These are phyloP conservation scores for Hiodon tergisus DNA, from an alignment of 2,113 vertebrate genomes.

Conservation along the genomic window DNA sequence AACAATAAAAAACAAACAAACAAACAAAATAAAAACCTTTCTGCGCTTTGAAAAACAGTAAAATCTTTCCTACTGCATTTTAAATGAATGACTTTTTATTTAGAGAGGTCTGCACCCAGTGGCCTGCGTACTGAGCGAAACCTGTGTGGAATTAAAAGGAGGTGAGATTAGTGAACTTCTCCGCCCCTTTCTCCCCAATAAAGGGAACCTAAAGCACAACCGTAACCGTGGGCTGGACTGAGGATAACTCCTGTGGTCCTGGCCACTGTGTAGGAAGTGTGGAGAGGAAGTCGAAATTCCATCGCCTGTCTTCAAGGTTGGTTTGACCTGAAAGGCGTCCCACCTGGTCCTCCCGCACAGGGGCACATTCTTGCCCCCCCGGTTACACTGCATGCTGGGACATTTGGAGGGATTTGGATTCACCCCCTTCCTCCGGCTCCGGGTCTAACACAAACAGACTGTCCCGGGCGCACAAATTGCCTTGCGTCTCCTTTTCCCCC, in stretches of 20 bases:
- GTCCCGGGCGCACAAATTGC: neutral
- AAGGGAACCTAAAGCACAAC: slow-evolving; percentile 17
- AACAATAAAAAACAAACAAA: too few species aligned
- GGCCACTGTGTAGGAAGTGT: slow-evolving; percentile 27
- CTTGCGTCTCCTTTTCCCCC: neutral
- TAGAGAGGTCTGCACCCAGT: neutral
- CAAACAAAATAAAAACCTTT: too few species aligned
- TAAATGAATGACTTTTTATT: too few species aligned
- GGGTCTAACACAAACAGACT: neutral
- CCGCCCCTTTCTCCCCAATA: neutral
- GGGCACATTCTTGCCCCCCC: slow-evolving; percentile 11
- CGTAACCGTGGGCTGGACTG: neutral
- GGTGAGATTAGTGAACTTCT: too few species aligned
- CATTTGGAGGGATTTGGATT: neutral
- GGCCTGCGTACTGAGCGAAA: neutral
- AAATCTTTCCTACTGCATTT: too few species aligned
- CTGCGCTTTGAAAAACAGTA: too few species aligned
- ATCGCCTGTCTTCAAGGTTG: slow-evolving; percentile 59
- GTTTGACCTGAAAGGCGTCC: slow-evolving; percentile 45
- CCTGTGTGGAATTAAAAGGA: neutral
- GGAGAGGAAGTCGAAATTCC: slow-evolving; percentile 53
- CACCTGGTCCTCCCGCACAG: slow-evolving; percentile 33
- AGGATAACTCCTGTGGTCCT: slow-evolving; percentile 38
- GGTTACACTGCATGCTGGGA: neutral
- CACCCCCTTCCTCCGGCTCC: neutral